These are phyloP conservation scores for Sarcoramphus papa DNA, from an alignment of 2,797 vertebrate genomes.

Conservation along the genomic window DNA sequence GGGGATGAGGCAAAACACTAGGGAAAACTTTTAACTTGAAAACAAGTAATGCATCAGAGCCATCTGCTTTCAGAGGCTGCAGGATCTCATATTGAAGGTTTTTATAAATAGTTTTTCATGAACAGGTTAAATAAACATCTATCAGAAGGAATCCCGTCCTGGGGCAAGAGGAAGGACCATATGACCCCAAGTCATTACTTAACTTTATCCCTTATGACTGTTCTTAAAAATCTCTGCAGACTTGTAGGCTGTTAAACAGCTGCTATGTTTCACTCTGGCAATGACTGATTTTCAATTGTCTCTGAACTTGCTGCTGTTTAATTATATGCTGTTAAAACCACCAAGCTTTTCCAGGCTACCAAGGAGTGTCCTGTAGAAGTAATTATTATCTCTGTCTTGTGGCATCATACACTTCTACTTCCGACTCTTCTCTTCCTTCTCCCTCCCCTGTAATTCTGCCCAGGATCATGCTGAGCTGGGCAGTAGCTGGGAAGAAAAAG, in stretches of 20 bases:
- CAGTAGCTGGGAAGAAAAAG: background rate
- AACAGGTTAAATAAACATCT: background rate
- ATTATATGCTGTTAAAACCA: background rate
- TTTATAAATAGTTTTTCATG: background rate
- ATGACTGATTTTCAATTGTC: background rate
- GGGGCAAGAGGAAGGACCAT: background rate
- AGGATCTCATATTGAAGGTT: background rate
- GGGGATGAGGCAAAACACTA: background rate
- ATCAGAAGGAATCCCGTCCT: background rate
- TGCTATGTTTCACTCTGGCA: background rate
- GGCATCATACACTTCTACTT: fast-evolving
- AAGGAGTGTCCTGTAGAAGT: background rate
- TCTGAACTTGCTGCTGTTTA: background rate
- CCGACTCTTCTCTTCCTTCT: background rate
- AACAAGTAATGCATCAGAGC: background rate
- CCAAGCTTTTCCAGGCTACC: background rate
- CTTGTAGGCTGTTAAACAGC: background rate
- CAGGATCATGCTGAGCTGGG: background rate
- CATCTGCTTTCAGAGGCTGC: background rate
- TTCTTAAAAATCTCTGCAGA: background rate
- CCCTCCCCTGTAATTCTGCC: background rate
- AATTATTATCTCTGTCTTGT: background rate
- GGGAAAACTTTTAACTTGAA: background rate
- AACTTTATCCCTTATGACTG: background rate
- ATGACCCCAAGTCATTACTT: background rate